phyloP scores from a whole-genome alignment of 2,113 vertebrate species.

The Gobius niger region DNA sequence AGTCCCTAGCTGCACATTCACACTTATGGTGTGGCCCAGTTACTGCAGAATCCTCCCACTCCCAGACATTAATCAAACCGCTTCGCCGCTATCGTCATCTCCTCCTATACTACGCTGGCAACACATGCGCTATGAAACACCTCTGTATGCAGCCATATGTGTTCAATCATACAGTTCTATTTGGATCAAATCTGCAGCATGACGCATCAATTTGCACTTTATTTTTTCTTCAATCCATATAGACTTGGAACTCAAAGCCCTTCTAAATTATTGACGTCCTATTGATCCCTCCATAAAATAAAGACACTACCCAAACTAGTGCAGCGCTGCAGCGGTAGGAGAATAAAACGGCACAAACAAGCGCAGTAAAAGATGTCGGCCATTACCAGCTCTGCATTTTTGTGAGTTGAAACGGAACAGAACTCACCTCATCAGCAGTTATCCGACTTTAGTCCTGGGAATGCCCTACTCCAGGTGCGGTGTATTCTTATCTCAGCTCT shows the following conservation, averaged over 20 bases:
- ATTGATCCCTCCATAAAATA: constrained; percentile 8
- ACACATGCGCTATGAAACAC: constrained; percentile 6
- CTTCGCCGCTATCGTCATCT: constrained; percentile 24
- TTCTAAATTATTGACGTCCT: constrained; percentile 6
- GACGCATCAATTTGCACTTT: background rate
- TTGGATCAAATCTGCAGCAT: background rate
- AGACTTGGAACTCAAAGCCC: background rate
- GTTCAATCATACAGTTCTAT: background rate
- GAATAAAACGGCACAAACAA: constrained; percentile 9
- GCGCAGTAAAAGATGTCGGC: constrained; percentile 21
- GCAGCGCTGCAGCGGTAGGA: constrained; percentile 13
- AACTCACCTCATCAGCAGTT: constrained; percentile 45
- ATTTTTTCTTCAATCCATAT: background rate
- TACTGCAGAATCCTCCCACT: constrained; percentile 36
- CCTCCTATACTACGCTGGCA: constrained; percentile 17
- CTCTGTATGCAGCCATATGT: background rate
- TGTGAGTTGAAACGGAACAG: constrained; percentile 25
- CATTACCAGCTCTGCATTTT: constrained; percentile 41
- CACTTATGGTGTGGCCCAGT: constrained; percentile 19
- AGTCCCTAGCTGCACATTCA: constrained; percentile 23
- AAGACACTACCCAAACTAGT: constrained; percentile 5
- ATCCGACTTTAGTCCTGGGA: constrained; percentile 35
- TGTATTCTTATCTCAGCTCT: constrained; percentile 33
- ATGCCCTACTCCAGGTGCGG: constrained; percentile 49
- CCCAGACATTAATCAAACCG: constrained; percentile 45